Evolutionary conservation across 2,797 vertebrate genomes (phyloP), one percentile per base, ranked within the genome.

Genomic region (Lateolabrax maculatus): DNA sequence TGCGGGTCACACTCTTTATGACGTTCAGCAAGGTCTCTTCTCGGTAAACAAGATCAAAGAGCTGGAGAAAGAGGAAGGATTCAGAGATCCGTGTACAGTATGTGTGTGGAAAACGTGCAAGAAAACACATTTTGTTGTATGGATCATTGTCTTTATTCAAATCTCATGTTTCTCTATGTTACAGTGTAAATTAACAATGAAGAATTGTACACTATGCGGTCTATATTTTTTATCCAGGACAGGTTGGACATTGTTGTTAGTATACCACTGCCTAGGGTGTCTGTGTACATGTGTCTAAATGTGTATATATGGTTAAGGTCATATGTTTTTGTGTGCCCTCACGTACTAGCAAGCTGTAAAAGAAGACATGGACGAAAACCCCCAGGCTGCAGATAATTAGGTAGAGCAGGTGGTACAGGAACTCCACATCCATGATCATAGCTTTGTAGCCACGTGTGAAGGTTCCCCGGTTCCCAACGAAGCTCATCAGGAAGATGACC

Each of bases 341-440:
- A 83, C 96, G 89, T 94, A 99, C 98, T 87, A 99, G 94, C 89
- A 99, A 89, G 78, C 98, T 99, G 84, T 99, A 99, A 85, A 99
- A 99, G 96, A 99, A 99, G 78, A 99, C 98, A 3, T 99, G 98
- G n/a, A 98, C 97, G 1, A 99, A 98, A 70, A 99, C 97, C 15
- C 98, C 98, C 92, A 99, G 94, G 75, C 92, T 93, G 69, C 98
- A 99, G 91, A 99, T 99, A 9, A 99, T 95, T 81, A 99, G 96
- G 80, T 99, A 99, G 0, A 98, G 93, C 77, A 99, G 92, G 92
- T 99, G 98, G 86, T 99, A 99, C 8, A 99, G 97, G 85, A 99
- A 99, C 92, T 99, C 98, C 2, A 99, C 97, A 0, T 99, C 98
- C 93, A 98, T 92, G 88, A 99, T 95, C 97, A 99, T 99, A 58